These are phyloP conservation scores for Girardinichthys multiradiatus DNA, from an alignment of 2,113 vertebrate genomes.

Conservation along the genomic window DNA sequence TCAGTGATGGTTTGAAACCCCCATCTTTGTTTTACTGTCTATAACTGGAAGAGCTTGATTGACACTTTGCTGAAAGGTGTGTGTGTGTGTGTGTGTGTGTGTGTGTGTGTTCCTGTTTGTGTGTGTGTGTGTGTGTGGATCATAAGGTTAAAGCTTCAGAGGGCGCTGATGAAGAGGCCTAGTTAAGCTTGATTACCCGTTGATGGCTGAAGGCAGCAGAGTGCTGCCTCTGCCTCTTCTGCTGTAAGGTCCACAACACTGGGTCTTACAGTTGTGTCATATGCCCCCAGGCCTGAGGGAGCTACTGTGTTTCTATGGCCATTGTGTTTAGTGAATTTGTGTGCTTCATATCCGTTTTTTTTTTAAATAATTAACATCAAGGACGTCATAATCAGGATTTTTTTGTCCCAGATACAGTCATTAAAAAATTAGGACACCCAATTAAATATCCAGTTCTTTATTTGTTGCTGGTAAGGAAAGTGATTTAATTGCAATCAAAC, in stretches of 20 bases:
- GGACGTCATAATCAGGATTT: neutral
- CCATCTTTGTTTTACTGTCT: constrained; percentile 32
- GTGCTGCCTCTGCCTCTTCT: constrained; percentile 63
- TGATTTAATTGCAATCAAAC: neutral
- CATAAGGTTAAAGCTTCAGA: constrained; percentile 59
- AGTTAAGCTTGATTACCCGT: constrained; percentile 68
- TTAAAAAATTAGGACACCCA: neutral
- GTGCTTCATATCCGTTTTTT: neutral
- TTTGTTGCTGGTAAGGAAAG: neutral
- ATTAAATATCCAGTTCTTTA: neutral
- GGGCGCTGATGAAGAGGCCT: constrained; percentile 65
- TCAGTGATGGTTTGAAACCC: constrained; percentile 53
- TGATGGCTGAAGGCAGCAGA: constrained; percentile 47
- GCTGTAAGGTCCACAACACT: constrained; percentile 36
- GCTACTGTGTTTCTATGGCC: constrained; percentile 29
- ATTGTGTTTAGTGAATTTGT: neutral
- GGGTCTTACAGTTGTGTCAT: constrained; percentile 55
- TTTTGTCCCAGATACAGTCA: neutral
- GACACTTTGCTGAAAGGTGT: constrained; percentile 32
- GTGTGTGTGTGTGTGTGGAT: constrained; percentile 37
- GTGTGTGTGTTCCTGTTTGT: constrained; percentile 43
- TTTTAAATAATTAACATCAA: no score
- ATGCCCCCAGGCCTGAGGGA: constrained; percentile 36
- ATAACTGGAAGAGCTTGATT: constrained; percentile 31
- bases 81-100: constrained; percentile 19